Percentiles rank a stretch among this genome's conserved stretches.
Evolutionary conservation across 1,140 invertebrate genomes (phyloP).

Genomic region (Sarcophaga peregrina): DNA sequence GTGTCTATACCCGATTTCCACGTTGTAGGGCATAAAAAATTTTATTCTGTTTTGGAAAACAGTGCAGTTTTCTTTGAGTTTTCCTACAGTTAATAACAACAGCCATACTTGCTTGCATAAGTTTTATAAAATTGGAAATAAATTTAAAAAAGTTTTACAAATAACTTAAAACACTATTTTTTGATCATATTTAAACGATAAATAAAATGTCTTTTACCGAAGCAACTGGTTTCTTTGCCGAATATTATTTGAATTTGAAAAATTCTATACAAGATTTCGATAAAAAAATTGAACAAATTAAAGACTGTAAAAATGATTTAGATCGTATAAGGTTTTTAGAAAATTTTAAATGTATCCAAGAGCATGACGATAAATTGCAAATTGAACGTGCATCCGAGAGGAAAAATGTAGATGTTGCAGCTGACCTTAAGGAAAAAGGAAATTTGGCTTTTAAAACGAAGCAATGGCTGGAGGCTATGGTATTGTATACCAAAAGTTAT

Average conservation of each 20-base stretch:
- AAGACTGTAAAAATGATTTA: conserved; percentile 55
- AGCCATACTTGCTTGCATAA: neutral
- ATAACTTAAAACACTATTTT: conserved; percentile 17
- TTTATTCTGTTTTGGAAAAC: conserved; percentile 33
- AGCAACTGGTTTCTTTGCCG: conserved; percentile 59
- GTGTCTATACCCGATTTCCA: neutral
- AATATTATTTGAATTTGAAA: conserved; percentile 61
- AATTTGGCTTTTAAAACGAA: conserved; percentile 83
- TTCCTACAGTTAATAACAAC: neutral
- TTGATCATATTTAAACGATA: neutral
- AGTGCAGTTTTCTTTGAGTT: conserved; percentile 25
- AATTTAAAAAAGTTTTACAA: neutral
- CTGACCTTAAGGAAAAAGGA: conserved; percentile 77
- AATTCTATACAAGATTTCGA: conserved; percentile 52
- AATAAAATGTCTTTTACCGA: conserved; percentile 54
- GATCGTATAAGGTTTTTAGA: conserved; percentile 62
- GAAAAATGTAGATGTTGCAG: conserved; percentile 76
- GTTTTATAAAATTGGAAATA: conserved; percentile 32
- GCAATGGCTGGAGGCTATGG: conserved; percentile 79
- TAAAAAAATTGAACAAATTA: conserved; percentile 46
- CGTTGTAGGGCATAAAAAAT: neutral
- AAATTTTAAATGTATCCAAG: conserved; percentile 54
- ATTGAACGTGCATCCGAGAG: conserved; percentile 61
- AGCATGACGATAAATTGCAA: conserved; percentile 54
- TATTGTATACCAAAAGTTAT: conserved; percentile 79